Evolutionary conservation across 2,888 invertebrate species (phyloP), one percentile per base, ranked within the genome.

Genomic region (Nasonovia ribisnigri): DNA sequence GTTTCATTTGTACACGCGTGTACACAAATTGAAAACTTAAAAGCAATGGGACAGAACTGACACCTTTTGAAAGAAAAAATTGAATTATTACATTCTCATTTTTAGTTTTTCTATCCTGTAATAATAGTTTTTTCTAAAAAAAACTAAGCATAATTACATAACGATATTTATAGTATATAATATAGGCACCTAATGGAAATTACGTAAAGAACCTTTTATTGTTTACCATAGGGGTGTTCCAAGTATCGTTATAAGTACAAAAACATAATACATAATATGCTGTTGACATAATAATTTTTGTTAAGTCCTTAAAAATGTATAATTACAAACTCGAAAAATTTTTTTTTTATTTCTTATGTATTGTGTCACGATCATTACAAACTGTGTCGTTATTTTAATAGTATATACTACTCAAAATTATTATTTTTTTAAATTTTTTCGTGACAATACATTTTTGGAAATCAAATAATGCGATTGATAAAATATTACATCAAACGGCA

Each of bases 21-120:
- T 16, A 60, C 16, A 92, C 87, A 87, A 87, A 88, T 67, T 67
- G 51, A 51, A 92, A 48, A 92, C 60, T 60, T 16, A 48, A 60
- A 67, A 42, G 48, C 67, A 92, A 92, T 92, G 92, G 57, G 67
- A 92, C 92, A 88, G 92, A 92, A 92, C 87, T 24, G 67, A 86
- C 86, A 92, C 60, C 24, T 92, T 92, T 88, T 10, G 10, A 90
- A 91, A 42, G 42, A n/a, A 42, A 84, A 51, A 84, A 91, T n/a
- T 90, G 86, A 87, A 92, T 60, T 87, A 92, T 84, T 46, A 36
- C 57, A 6, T 84, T 46, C 46, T 57, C 24, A 36, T 92, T 86
- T 86, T 84, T 60, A 51, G 16, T 51, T 84, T 24, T 42, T 8
- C 11, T n/a, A 16, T 54, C 5, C 8, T 43, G 51, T 84, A 77